A percentile compares a stretch with the other conserved stretches of the same genome.
Evolutionary conservation across 2,113 vertebrate genomes (phyloP).

Genomic region (Oreocharis arfaki): DNA sequence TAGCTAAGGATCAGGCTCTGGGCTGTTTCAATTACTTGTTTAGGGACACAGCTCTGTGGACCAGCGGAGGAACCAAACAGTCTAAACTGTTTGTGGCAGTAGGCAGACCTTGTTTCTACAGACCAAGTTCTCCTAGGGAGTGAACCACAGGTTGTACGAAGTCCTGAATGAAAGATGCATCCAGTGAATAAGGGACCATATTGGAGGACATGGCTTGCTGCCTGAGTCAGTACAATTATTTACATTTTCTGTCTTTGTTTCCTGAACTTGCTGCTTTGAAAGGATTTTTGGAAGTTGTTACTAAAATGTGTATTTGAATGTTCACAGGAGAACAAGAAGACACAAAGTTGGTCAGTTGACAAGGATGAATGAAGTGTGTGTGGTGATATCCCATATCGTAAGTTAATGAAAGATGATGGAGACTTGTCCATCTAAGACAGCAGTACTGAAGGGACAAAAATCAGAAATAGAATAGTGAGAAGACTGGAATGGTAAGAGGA

Average conservation of each 20-base stretch:
- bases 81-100: background rate
- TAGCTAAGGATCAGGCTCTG: background rate
- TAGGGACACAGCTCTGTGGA: background rate
- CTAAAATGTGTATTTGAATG: background rate
- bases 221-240: background rate
- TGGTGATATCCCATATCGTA: background rate
- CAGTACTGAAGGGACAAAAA: background rate
- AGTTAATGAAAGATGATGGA: background rate
- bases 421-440: background rate
- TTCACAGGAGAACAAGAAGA: background rate
- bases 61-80: background rate
- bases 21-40: background rate
- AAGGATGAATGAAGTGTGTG: background rate
- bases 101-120: background rate
- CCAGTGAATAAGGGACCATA: background rate
- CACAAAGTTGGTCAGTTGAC: background rate
- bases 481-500: background rate
- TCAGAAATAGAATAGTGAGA: background rate
- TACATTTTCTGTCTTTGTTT: background rate
- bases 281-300: background rate
- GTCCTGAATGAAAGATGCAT: background rate
- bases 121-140: background rate
- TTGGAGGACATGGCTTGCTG: background rate
- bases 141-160: background rate
- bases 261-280: background rate